Conservation (phyloP, 2,888 invertebrate genomes). For the Coremacera marginata region DNA sequence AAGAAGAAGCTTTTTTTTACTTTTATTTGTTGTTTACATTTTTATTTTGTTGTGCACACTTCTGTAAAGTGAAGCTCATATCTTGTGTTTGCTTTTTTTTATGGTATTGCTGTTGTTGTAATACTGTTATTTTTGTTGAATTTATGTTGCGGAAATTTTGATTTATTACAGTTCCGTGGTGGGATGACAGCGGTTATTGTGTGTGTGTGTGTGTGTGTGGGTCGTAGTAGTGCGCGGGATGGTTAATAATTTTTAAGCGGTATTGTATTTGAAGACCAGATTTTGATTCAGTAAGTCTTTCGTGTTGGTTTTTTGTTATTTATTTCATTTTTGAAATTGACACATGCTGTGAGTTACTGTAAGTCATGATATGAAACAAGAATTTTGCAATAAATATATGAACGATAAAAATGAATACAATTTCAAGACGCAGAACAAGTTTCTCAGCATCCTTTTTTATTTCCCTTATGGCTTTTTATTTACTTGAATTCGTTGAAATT, state of each 20-base stretch:
- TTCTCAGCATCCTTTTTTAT: too few relatives aligned
- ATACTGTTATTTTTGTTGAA: background rate
- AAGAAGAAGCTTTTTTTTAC: background rate
- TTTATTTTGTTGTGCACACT: background rate
- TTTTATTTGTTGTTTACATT: background rate
- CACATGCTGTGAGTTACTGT: too few relatives aligned
- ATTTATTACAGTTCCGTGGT: background rate
- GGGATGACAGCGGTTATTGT: background rate
- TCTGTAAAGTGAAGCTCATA: background rate
- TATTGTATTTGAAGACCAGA: background rate
- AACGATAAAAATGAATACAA: too few relatives aligned
- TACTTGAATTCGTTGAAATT: too few relatives aligned
- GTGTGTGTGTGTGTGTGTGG: too few relatives aligned
- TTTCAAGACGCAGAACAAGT: too few relatives aligned
- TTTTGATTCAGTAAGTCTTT: background rate
- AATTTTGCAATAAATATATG: too few relatives aligned
- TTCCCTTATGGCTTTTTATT: too few relatives aligned
- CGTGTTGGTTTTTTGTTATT: background rate
- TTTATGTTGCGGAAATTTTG: slow-evolving; percentile 4
- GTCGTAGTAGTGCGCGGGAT: background rate
- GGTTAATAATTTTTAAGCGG: background rate
- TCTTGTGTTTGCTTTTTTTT: background rate
- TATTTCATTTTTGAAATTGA: background rate
- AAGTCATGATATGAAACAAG: too few relatives aligned
- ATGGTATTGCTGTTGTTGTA: background rate